Evolutionary conservation across 92 coral and sea anemone species (phyloP), one percentile per base, ranked within the genome.

Genomic region (Epizoanthus stellaris): DNA sequence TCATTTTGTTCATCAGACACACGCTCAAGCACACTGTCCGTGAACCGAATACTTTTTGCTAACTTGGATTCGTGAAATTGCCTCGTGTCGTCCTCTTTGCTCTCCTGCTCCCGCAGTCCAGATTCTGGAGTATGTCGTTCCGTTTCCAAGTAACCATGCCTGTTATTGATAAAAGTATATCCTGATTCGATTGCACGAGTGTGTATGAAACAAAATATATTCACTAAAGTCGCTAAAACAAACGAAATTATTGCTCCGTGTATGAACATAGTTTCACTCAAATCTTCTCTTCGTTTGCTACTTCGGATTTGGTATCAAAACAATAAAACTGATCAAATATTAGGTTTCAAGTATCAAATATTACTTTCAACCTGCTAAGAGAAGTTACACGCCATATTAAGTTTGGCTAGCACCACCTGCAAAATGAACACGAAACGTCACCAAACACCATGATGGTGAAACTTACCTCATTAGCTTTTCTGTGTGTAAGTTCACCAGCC

Each of bases 281-380:
- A 34, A 60, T 17, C 6, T 20, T 15, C 7, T 30, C 21, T 34
- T 6, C 43, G 19, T 57, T 58, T 19, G 8, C 30, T 58, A n/a
- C 19, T 20, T 60, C 23, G 25, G n/a, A 5, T 15, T 38, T 6
- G 16, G 36, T 38, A 17, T 23, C n/a, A 13, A 62, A 43, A 73
- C 19, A 52, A 20, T 47, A 16, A 34, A 56, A 2, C 36, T 30
- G 36, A 30, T 30, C 56, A 23, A 10, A 13, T 5, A 40, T 11
- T 12, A 54, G 19, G 1, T 19, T 13, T 20, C 14, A 30, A 20
- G 3, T 38, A 19, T 76, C 69, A 76, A 59, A 58, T 36, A 76
- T 76, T 76, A 76, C 70, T 59, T 58, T 76, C 69, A 76, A 76
- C 82, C 82, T 39, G 82, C 69, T 7, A 76, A 40, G 34, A 52